Evolutionary conservation across 2,113 vertebrate species (phyloP), one percentile per base, ranked within the genome.

Genomic region (Spermophilus dauricus): DNA sequence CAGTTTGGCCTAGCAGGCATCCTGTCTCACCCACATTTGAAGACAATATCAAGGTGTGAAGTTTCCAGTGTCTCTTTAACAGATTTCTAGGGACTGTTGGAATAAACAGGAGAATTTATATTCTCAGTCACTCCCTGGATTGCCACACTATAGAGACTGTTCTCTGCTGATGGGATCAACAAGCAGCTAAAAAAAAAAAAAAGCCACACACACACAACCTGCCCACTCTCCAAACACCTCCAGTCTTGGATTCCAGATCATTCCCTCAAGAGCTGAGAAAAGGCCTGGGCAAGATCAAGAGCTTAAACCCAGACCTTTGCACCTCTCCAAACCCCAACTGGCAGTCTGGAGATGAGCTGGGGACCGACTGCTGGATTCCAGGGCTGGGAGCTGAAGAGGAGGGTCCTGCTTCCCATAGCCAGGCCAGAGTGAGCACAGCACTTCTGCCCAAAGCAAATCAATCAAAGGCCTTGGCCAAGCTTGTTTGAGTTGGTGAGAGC

Each of bases 401-500:
- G 53, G 65, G 28, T 67, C 85, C 81, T 95, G 61, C 69, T 85
- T 89, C 81, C 76, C 39, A 42, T 61, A n/a, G 48, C 89, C 95
- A 85, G 90, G 94, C 87, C 65, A 42, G 20, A 81, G 69, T 92
- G 95, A 87, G 90, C 76, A 95, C 80, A 97, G 88, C n/a, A 56
- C 83, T 97, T 72, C 84, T 94, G 89, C 94, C 96, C 17, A 39
- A 45, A 89, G 94, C 90, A 96, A 96, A 93, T 96, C 94, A 96
- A 91, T 24, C 34, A 32, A 95, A 96, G 80, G 94, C 63, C 58
- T 95, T 87, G 89, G 97, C 94, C 95, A 94, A 97, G 95, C 87
- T 92, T 97, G 96, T 98, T 96, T 98, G 93, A 96, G 87, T 97
- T 98, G 97, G 98, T 96, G 90, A 97, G 81, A 69, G 86, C 96